Evolutionary conservation across 1,140 invertebrate genomes (phyloP), one percentile per base, ranked within the genome.

Genomic region (Zaprionus taronus): DNA sequence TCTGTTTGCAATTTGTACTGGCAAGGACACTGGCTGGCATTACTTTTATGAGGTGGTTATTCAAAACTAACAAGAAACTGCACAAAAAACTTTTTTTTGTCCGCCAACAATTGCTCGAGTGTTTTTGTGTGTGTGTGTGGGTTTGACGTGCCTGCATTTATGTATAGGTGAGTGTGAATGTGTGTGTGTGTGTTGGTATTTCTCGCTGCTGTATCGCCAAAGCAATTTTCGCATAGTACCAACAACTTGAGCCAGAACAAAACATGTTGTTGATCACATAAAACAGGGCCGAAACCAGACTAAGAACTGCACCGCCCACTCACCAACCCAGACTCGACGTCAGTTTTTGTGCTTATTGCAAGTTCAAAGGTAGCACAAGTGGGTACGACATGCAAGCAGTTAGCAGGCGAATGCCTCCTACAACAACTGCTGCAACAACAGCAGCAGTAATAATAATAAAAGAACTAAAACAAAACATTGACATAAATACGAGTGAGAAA

Each of bases 231-330:
- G 65, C 81, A 71, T 41, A 71, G 58, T 73, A 60, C 26, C 51
- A 72, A 72, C 69, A 84, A 75, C 79, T 81, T 81, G 49, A 76
- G 65, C 61, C 70, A 67, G 64, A 83, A 83, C 83, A 87, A 87
- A 89, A 87, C 84, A 87, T 83, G 84, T 89, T 87, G 84, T 87
- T 89, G 84, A 87, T 87, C 84, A 87, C 81, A 87, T 76, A 87
- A 87, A 89, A 71, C 81, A 68, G 65, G 64, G 71, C 65, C 62
- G 66, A 75, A 71, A 68, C 74, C 44, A 55, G 80, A 78, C 44
- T 55, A 60, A 61, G 60, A 20, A 20, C 28, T 24, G 36, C 24
- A 76, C 34, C 57, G 51, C 34, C 61, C 34, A 22, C 22, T 36
- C 34, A 20, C 26, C 36, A 49, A 62, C 55, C 31, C 36, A 17